These are phyloP conservation scores for Archilochus colubris DNA, from an alignment of 2,113 vertebrate genomes.

Conservation along the genomic window DNA sequence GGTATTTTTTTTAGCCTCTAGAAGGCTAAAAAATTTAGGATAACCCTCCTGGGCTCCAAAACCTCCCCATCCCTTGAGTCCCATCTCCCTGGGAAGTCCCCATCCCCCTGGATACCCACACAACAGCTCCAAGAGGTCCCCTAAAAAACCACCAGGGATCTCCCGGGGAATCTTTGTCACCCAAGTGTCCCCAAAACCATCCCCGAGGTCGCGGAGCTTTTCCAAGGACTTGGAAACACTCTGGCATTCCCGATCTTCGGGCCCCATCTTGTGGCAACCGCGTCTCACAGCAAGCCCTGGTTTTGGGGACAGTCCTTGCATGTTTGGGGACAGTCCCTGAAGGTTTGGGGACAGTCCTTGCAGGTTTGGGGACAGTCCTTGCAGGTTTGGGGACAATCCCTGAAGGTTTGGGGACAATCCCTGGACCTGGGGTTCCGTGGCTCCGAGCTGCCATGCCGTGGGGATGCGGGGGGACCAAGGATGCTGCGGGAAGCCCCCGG, in stretches of 20 bases:
- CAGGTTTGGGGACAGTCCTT: no score
- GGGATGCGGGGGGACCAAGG: not conserved
- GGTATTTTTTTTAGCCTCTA: fast-evolving
- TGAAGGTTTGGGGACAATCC: no score
- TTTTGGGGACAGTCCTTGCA: not conserved
- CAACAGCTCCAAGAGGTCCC: fast-evolving
- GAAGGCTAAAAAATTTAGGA: not conserved
- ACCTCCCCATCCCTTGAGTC: fast-evolving
- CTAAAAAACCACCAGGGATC: not conserved
- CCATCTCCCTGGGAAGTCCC: fast-evolving
- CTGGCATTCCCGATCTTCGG: not conserved
- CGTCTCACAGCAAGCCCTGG: fast-evolving
- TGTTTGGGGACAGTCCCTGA: no score
- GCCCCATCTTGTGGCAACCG: slow-evolving; percentile 26
- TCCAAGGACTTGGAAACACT: fast-evolving
- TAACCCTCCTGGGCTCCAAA: no score
- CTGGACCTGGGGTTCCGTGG: not conserved
- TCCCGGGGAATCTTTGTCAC: fast-evolving
- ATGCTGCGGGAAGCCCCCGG: not conserved
- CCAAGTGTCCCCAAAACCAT: fast-evolving
- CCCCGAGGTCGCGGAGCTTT: fast-evolving
- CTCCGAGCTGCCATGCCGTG: not conserved
- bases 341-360: no score
- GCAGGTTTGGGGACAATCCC: no score
- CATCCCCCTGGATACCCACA: not conserved